Evolutionary conservation across 2,888 invertebrate species (phyloP).

Genomic region (Stenodema calcarata): DNA sequence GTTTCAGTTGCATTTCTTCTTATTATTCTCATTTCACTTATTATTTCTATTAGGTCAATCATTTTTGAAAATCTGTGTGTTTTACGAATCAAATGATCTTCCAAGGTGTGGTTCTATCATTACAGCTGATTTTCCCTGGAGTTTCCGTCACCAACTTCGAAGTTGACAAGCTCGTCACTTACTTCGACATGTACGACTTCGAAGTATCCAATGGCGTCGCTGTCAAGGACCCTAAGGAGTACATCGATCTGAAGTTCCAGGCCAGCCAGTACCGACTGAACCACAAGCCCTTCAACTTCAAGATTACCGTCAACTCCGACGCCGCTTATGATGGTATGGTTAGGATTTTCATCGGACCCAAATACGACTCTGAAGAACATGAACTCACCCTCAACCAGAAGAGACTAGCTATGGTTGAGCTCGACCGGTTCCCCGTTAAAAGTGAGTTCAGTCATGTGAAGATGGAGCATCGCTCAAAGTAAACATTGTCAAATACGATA

Average conservation of each 20-base stretch:
- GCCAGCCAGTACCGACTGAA: constrained; percentile 71
- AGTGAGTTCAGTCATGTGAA: constrained; percentile 56
- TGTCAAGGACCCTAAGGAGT: constrained; percentile 33
- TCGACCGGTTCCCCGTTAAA: constrained; percentile 70
- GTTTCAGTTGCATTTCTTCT: too few species aligned
- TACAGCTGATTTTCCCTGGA: constrained; percentile 68
- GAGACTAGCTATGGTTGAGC: constrained; percentile 70
- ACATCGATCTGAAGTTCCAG: constrained; percentile 55
- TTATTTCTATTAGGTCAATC: too few species aligned
- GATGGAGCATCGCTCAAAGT: too few species aligned
- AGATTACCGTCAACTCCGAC: constrained; percentile 67
- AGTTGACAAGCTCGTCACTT: constrained; percentile 72
- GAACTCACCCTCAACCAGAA: constrained; percentile 57
- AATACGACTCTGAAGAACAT: constrained; percentile 70
- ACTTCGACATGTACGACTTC: constrained; percentile 72
- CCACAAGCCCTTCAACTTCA: constrained; percentile 70
- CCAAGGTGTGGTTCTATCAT: not conserved
- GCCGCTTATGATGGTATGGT: constrained; percentile 69
- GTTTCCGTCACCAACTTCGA: constrained; percentile 70
- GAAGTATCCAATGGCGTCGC: constrained; percentile 71
- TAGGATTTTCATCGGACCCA: constrained; percentile 74
- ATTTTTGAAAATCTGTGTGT: too few species aligned
- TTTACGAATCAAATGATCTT: too few species aligned
- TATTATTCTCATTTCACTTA: too few species aligned
- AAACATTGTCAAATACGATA: too few species aligned